Evolutionary conservation across 2,797 vertebrate species (phyloP), one percentile per base, ranked within the genome.

Genomic region (Oophaga sylvatica): DNA sequence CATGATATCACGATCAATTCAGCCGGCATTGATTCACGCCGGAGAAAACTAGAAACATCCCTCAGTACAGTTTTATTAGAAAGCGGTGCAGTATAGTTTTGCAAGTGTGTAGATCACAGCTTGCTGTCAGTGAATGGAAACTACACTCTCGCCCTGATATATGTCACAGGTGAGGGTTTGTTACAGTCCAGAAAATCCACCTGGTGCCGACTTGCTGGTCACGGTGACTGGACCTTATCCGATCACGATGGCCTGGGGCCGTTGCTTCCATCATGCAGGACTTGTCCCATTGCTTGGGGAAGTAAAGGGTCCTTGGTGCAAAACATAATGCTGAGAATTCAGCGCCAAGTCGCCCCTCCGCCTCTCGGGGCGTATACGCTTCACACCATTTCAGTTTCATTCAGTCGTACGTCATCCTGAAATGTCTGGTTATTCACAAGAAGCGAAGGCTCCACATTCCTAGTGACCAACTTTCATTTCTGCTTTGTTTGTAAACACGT

Each of bases 401-500:
- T 62, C n/a, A 62, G 53, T 15, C 53, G 53, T 59, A 7, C 31
- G 35, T 73, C 81, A 60, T 83, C 29, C 26, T 3, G 26, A 83
- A 71, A 60, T 5, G 7, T 22, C 22, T 3, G 22, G 31, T 84
- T 59, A 76, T 53, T 84, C 83, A 76, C 35, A 10, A 17, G 59
- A 53, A 53, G 48, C 11, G 80, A 63, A 29, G 20, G 16, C 8
- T 4, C 65, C 29, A n/a, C 17, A 16, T 15, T 41, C 45, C 10
- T 29, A 68, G 80, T 8, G 13, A 62, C 26, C 17, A 57, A 19
- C 68, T 84, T 45, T 84, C 57, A n/a, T 17, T 75, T 75, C 35
- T 45, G 31, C 15, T 48, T 7, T 84, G 83, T 84, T 84, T 73
- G 57, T 35, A 75, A 84, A 84, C 70, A 63, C 1, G 41, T n/a